Evolutionary conservation across 2,888 invertebrate species (phyloP), one percentile per base, ranked within the genome.

Genomic region (Drosophila diplacantha): DNA sequence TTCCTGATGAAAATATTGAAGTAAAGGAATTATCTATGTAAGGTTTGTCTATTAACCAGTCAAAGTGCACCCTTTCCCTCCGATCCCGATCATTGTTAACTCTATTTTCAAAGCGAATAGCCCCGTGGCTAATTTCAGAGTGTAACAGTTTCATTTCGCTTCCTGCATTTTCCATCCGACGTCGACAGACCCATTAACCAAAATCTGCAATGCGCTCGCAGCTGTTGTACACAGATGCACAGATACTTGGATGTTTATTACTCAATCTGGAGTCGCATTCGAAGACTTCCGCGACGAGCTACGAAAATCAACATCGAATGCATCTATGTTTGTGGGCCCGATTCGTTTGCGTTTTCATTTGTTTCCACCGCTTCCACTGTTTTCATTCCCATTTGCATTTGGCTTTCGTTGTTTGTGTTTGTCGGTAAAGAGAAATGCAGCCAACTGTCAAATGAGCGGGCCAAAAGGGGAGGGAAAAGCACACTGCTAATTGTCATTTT

Each of bases 401-500:
- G 44, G 31, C 44, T 46, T 9, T 46, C 44, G 8, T 31, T 47
- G 54, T 47, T 32, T 49, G 54, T 51, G 69, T 76, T 71, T 70
- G 72, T 18, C 49, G 57, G 57, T 8, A 50, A 38, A 67, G 59
- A 41, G 63, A 70, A 74, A 75, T 71, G 70, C 74, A 81, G 58
- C 74, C 79, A 73, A 74, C 76, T 75, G 74, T 81, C 76, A 81
- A 81, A 74, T 73, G 60, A 53, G 74, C 20, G 35, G 47, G 37
- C 53, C 31, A 35, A 31, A 20, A 22, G 39, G 41, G 22, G 46
- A 47, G 39, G 46, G 56, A 16, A 52, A 62, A 47, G 49, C 71
- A 68, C 60, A 70, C 71, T 60, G 68, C 82, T 81, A 81, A 81
- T 81, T 81, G 84, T 72, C 73, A 81, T 81, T 80, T 80, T 80